Percentiles rank a stretch among this genome's conserved stretches.
These are phyloP conservation scores for Epirrhoe tristata DNA, from an alignment of 2,888 invertebrate genomes.

Conservation along the genomic window DNA sequence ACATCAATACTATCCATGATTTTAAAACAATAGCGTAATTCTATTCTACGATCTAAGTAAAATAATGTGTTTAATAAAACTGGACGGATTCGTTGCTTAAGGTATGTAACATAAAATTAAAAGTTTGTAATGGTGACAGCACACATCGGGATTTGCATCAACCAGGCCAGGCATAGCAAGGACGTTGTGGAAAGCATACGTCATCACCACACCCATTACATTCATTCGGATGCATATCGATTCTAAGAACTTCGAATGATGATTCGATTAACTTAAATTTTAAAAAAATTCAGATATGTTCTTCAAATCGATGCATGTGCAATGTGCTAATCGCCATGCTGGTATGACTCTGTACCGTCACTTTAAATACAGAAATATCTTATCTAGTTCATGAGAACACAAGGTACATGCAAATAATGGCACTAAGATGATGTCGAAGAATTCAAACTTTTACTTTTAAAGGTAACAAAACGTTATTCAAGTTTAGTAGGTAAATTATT, in stretches of 20 bases:
- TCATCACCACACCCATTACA: too few relatives aligned
- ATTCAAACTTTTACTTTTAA: constrained; percentile 48
- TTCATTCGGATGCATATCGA: too few relatives aligned
- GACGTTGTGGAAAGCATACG: too few relatives aligned
- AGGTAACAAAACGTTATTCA: constrained; percentile 55
- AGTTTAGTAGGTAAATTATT: constrained; percentile 35
- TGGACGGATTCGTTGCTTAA: constrained; percentile 75
- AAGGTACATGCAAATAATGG: constrained; percentile 71
- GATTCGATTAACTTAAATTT: too few relatives aligned
- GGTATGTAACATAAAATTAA: constrained; percentile 33
- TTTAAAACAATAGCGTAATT: not conserved
- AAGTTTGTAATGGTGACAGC: constrained; percentile 29
- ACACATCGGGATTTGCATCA: not conserved
- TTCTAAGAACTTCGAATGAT: too few relatives aligned
- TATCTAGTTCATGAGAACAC: constrained; percentile 53
- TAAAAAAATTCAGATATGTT: too few relatives aligned
- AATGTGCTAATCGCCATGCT: too few relatives aligned
- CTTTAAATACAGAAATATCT: constrained; percentile 43
- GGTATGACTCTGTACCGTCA: not conserved
- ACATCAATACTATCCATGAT: not conserved
- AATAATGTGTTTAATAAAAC: constrained; percentile 40
- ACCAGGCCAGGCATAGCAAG: not conserved
- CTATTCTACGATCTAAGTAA: not conserved
- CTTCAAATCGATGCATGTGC: too few relatives aligned
- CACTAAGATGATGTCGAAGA: constrained; percentile 64